Percentiles rank a stretch among this genome's conserved stretches.
Conservation (phyloP, 2,888 invertebrate genomes). For the Pandemis corylana region DNA sequence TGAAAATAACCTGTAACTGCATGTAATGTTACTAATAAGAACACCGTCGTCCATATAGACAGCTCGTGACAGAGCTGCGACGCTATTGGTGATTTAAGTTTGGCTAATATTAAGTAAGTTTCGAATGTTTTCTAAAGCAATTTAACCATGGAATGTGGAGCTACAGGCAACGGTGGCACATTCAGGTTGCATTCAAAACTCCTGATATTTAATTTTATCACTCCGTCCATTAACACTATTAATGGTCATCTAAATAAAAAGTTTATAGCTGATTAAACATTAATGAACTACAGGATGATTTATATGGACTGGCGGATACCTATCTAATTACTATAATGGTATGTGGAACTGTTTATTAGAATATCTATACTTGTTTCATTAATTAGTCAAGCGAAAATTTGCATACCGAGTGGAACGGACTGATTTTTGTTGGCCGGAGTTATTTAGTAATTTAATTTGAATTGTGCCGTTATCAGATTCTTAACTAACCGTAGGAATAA, state of each 20-base stretch:
- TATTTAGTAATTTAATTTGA: conserved; percentile 18
- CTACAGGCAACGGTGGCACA: conserved; percentile 3
- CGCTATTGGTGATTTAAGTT: not conserved
- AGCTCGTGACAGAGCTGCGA: not conserved
- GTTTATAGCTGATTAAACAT: conserved; percentile 39
- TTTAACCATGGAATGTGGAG: conserved; percentile 20
- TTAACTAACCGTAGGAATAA: not conserved
- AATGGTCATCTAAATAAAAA: conserved; percentile 31
- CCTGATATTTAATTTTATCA: conserved; percentile 28
- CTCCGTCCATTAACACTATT: conserved; percentile 35
- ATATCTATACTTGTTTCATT: conserved; percentile 26
- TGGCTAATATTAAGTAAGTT: not conserved
- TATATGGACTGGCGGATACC: conserved; percentile 22
- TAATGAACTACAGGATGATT: conserved; percentile 37
- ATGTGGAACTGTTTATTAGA: conserved; percentile 34
- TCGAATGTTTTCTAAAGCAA: not conserved
- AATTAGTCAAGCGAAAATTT: conserved; percentile 28
- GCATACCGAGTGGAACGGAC: conserved; percentile 31
- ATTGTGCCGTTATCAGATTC: conserved; percentile 26
- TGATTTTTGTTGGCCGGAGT: conserved; percentile 13
- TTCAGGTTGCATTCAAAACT: conserved; percentile 20
- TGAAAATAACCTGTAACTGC: not conserved
- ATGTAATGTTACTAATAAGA: not conserved
- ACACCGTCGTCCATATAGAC: not conserved
- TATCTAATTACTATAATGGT: conserved; percentile 37